Conservation (phyloP, 2,888 invertebrate genomes). For the Sphaeridia pumilis region DNA sequence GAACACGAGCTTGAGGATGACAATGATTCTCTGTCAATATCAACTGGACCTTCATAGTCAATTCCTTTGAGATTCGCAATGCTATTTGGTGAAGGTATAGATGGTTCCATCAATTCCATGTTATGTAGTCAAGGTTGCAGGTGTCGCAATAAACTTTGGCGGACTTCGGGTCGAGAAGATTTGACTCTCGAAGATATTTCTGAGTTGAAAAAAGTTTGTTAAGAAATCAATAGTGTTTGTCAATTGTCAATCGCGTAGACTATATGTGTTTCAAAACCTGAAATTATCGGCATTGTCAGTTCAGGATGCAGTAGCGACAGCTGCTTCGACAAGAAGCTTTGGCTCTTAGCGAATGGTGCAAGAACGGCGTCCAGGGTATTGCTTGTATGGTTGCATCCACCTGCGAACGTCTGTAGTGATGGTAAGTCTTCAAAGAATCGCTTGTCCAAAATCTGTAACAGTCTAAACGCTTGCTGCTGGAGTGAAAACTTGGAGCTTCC, state of each 20-base stretch:
- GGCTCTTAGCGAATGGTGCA: conserved; percentile 82
- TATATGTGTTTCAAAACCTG: no score
- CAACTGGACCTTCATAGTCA: conserved; percentile 16
- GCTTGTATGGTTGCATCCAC: conserved; percentile 40
- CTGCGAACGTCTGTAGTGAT: conserved; percentile 21
- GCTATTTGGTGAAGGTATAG: conserved; percentile 55
- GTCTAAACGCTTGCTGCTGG: conserved; percentile 86
- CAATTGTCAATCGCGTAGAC: neutral
- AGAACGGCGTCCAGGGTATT: conserved; percentile 76
- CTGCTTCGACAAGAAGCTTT: conserved; percentile 81
- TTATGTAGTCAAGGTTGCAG: conserved; percentile 95
- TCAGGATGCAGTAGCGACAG: conserved; percentile 90
- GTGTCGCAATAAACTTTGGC: conserved; percentile 81
- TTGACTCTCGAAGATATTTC: conserved; percentile 96
- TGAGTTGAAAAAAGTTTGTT: conserved; percentile 38
- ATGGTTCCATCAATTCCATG: conserved; percentile 95
- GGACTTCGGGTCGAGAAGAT: conserved; percentile 84
- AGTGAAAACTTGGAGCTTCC: conserved; percentile 84
- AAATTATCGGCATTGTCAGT: conserved; percentile 98
- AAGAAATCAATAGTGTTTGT: neutral
- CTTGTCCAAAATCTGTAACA: conserved; percentile 85
- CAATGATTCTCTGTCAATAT: conserved; percentile 24
- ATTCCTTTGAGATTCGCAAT: conserved; percentile 26
- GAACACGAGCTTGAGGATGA: conserved; percentile 33
- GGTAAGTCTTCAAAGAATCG: conserved; percentile 70